Percentiles rank a stretch among this genome's conserved stretches.
These are phyloP conservation scores for Neolamprologus longior DNA, from an alignment of 2,113 vertebrate species.

Conservation along the genomic window DNA sequence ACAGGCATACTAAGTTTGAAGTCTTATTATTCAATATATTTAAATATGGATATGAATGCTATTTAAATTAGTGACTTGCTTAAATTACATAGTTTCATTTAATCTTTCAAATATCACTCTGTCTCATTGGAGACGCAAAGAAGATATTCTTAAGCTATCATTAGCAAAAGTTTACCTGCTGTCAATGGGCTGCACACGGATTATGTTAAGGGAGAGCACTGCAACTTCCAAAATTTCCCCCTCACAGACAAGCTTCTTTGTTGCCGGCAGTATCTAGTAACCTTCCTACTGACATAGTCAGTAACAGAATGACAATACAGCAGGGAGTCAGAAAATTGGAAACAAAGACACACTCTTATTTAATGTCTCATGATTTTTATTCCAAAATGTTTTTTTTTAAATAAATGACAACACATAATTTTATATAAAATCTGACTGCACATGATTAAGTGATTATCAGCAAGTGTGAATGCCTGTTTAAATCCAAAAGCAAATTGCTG, in stretches of 20 bases:
- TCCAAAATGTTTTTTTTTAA: fast-evolving
- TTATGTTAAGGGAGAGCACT: neutral
- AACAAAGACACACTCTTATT: neutral
- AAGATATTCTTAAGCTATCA: neutral
- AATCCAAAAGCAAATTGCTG: neutral
- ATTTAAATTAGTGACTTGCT: neutral
- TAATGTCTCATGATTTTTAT: neutral
- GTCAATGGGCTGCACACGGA: neutral
- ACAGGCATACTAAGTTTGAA: neutral
- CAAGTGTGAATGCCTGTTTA: neutral
- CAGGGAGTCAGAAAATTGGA: neutral
- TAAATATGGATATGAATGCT: neutral
- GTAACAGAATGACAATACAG: neutral
- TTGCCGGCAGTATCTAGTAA: neutral
- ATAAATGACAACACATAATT: neutral
- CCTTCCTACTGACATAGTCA: neutral
- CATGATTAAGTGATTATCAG: neutral
- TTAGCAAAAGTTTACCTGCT: neutral
- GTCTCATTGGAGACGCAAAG: neutral
- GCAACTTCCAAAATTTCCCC: neutral
- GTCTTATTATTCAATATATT: neutral
- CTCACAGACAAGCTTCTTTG: neutral
- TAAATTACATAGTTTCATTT: neutral
- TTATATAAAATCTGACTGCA: neutral
- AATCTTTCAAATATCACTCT: neutral